Conservation (phyloP, 2,113 vertebrate genomes). For the Pelecanoides urinatrix region DNA sequence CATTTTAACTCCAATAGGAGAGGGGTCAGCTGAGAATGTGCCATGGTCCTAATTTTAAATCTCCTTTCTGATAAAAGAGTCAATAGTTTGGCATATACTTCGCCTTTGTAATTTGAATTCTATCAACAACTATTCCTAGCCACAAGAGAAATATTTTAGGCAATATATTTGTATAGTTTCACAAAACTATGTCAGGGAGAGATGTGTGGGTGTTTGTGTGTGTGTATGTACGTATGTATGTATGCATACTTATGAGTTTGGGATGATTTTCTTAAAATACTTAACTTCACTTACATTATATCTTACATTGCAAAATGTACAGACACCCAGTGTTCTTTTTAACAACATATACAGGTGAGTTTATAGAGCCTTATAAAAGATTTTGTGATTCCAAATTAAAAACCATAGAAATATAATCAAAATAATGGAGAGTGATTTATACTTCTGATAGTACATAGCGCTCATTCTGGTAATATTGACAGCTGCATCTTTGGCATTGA, state of each 20-base stretch:
- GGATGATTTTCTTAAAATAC: slow-evolving; percentile 75
- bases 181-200: slow-evolving; percentile 76
- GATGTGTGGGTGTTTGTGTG: slow-evolving; percentile 39
- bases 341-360: slow-evolving; percentile 79
- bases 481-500: slow-evolving; percentile 86
- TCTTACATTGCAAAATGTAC: slow-evolving; percentile 84
- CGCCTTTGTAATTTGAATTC: slow-evolving; percentile 55
- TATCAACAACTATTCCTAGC: slow-evolving; percentile 71
- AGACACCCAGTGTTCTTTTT: slow-evolving; percentile 76
- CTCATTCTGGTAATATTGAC: slow-evolving; percentile 69
- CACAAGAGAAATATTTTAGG: slow-evolving; percentile 72
- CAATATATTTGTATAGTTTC: slow-evolving; percentile 66
- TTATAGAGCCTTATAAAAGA: slow-evolving; percentile 76
- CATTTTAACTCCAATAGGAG: background rate
- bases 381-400: slow-evolving; percentile 75
- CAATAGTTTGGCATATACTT: slow-evolving; percentile 21
- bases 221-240: background rate
- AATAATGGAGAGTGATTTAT: slow-evolving; percentile 71
- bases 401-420: slow-evolving; percentile 78
- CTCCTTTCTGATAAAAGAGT: slow-evolving; percentile 59
- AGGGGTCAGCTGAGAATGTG: slow-evolving; percentile 39
- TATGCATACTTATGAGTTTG: slow-evolving; percentile 50
- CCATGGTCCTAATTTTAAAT: slow-evolving; percentile 62
- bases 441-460: slow-evolving; percentile 74
- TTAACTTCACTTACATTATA: slow-evolving; percentile 77